Conservation (phyloP, 2,113 vertebrate species). For the Synodontis membranacea region DNA sequence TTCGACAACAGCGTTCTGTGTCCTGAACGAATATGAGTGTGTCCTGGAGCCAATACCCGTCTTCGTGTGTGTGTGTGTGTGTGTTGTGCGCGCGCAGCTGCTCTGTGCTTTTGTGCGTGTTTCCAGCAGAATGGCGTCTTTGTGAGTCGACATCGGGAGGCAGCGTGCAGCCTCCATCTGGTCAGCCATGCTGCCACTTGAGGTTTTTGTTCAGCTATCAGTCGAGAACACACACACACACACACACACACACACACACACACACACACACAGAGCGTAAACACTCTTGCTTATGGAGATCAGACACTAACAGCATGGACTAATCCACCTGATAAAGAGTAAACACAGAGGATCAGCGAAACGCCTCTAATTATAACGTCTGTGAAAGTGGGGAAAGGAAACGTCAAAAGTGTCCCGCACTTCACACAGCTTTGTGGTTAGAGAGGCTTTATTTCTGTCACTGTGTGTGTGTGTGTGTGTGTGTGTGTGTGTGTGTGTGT, state of each 20-base stretch:
- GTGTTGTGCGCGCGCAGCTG: conserved; percentile 24
- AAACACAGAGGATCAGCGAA: not conserved
- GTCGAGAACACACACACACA: conserved; percentile 38
- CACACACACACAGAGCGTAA: not conserved
- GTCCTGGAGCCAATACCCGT: conserved; percentile 18
- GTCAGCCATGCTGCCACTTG: conserved; percentile 56
- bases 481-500: conserved; percentile 3
- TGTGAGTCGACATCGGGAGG: conserved; percentile 59
- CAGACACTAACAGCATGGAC: not conserved
- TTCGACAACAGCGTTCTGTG: conserved; percentile 7
- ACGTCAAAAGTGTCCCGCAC: not conserved
- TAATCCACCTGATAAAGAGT: not conserved
- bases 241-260: conserved; percentile 27
- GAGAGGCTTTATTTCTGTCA: not conserved
- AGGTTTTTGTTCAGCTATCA: conserved; percentile 44
- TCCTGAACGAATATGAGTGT: not conserved
- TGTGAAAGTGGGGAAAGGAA: not conserved
- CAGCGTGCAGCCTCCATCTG: conserved; percentile 61
- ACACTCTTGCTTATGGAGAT: conserved; percentile 2
- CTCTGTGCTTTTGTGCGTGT: conserved; percentile 25
- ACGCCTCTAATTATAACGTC: not conserved
- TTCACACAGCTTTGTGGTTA: not conserved
- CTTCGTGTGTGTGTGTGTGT: conserved; percentile 18
- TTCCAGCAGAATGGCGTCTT: conserved; percentile 61
- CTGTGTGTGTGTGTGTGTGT: not conserved